Evolutionary conservation across 2,888 invertebrate genomes (phyloP).

Genomic region (Drosophila multiciliata): DNA sequence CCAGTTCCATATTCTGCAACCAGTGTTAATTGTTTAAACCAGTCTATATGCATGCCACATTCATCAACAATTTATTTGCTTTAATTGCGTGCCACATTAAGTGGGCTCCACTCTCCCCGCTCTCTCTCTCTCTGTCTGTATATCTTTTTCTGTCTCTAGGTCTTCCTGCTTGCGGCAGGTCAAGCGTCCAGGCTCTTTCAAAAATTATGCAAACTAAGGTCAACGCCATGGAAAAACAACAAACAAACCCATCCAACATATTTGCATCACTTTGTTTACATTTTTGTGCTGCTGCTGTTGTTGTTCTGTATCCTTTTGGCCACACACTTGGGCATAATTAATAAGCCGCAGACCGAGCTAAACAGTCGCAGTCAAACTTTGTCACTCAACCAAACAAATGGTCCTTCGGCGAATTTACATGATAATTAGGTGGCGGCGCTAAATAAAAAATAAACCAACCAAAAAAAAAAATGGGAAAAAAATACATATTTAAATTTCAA

Average conservation of each 20-base stretch:
- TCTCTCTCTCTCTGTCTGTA: not conserved
- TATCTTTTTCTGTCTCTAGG: not conserved
- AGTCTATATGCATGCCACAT: conserved; percentile 6
- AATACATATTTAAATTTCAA: conserved; percentile 74
- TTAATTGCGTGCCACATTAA: conserved; percentile 9
- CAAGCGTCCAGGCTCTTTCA: conserved; percentile 64
- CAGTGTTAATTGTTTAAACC: conserved; percentile 9
- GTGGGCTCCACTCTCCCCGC: not conserved
- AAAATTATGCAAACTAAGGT: conserved; percentile 78
- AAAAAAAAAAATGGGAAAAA: conserved; percentile 32
- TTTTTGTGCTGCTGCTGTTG: conserved; percentile 17
- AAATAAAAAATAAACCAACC: conserved; percentile 18
- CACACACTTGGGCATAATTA: conserved; percentile 81
- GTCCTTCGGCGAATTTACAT: conserved; percentile 75
- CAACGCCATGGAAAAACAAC: conserved; percentile 50
- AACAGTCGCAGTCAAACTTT: conserved; percentile 40
- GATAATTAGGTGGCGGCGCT: conserved; percentile 73
- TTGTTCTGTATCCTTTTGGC: conserved; percentile 63
- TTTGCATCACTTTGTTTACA: conserved; percentile 70
- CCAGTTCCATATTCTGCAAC: conserved; percentile 10
- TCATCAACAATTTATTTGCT: conserved; percentile 14
- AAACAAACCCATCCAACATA: conserved; percentile 42
- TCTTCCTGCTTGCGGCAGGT: conserved; percentile 62
- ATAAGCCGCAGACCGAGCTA: conserved; percentile 69
- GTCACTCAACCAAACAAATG: conserved; percentile 46